These are phyloP conservation scores for Cyclargus thomasi DNA, from an alignment of 1,140 invertebrate species.

Conservation along the genomic window DNA sequence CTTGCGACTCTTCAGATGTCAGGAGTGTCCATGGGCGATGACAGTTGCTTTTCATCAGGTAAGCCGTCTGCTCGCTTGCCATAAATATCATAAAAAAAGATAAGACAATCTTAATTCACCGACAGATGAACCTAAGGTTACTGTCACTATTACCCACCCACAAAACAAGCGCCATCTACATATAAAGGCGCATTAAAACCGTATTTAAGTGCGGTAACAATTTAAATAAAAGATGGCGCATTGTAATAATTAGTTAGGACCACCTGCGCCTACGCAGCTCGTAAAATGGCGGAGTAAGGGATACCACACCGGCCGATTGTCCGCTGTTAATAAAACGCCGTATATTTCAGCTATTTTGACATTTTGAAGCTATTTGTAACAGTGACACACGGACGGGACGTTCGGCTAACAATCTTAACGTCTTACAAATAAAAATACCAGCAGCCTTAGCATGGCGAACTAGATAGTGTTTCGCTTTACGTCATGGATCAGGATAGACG, in stretches of 20 bases:
- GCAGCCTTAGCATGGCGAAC: no score
- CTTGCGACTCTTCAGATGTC: no score
- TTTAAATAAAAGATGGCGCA: conserved; percentile 17
- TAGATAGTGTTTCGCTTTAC: no score
- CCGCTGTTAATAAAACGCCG: conserved; percentile 67
- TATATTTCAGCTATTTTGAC: conserved; percentile 73
- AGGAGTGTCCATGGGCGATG: no score
- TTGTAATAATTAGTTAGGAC: conserved; percentile 50
- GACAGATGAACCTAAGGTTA: background rate
- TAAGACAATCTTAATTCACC: no score
- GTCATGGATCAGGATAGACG: no score
- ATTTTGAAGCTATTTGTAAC: conserved; percentile 63
- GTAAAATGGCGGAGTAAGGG: conserved; percentile 65
- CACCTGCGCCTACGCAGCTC: conserved; percentile 46
- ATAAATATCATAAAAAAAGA: no score
- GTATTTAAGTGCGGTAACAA: background rate
- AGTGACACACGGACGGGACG: conserved; percentile 35
- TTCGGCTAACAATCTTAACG: conserved; percentile 14
- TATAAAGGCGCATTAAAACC: background rate
- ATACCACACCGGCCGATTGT: conserved; percentile 61
- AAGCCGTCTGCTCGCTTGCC: no score
- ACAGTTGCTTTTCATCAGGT: no score
- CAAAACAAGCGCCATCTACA: background rate
- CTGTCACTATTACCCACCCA: background rate
- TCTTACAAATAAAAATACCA: background rate